phyloP scores from a whole-genome alignment of 2,113 vertebrate genomes.

The Eidolon helvum region DNA sequence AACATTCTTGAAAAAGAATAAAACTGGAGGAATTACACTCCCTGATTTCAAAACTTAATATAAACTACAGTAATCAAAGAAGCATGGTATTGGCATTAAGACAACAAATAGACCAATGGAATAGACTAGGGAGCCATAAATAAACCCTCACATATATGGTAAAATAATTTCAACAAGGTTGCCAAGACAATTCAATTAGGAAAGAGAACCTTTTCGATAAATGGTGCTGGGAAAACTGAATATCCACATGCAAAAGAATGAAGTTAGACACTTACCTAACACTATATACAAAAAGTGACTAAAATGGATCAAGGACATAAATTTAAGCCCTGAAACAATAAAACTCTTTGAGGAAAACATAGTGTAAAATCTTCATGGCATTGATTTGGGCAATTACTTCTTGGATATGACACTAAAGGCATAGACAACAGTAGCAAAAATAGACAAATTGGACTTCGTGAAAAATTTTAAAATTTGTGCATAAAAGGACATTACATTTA shows the following conservation, averaged over 20 bases:
- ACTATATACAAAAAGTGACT: neutral
- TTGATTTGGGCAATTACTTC: neutral
- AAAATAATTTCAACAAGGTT: neutral
- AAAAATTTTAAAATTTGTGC: neutral
- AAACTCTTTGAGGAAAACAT: neutral
- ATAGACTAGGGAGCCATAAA: neutral
- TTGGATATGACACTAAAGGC: neutral
- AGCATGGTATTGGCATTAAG: neutral
- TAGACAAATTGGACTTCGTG: neutral
- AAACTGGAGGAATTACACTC: neutral
- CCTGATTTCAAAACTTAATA: neutral
- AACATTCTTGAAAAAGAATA: neutral
- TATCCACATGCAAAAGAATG: neutral
- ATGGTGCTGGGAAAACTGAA: neutral
- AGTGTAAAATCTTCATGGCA: neutral
- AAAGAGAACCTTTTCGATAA: neutral
- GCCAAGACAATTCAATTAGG: neutral
- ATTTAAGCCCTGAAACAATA: neutral
- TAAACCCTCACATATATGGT: neutral
- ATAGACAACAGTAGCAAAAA: neutral
- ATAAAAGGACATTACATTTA: neutral
- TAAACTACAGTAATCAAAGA: neutral
- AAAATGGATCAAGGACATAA: neutral
- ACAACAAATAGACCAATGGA: neutral
- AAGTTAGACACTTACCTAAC: neutral